Evolutionary conservation across 1,140 invertebrate species (phyloP).

Genomic region (Oryzaephilus surinamensis): DNA sequence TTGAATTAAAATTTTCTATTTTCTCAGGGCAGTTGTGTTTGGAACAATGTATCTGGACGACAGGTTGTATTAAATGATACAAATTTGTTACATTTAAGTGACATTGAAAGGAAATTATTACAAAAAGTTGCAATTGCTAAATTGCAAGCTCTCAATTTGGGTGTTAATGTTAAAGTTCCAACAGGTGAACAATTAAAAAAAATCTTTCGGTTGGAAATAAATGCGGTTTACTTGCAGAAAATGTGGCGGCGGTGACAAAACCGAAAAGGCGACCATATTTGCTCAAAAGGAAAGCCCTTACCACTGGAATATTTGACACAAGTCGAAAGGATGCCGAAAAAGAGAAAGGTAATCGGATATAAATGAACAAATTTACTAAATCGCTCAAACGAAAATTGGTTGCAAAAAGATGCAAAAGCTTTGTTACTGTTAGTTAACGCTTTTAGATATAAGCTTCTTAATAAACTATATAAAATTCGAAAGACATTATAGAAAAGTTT

Average conservation of each 20-base stretch:
- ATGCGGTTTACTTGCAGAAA: conserved; percentile 35
- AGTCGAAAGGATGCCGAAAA: conserved; percentile 57
- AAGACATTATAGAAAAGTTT: too few relatives aligned
- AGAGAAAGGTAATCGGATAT: too few relatives aligned
- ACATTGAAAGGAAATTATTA: conserved; percentile 69
- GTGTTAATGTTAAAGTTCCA: conserved; percentile 60
- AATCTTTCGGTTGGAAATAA: background rate
- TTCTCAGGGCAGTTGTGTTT: conserved; percentile 69
- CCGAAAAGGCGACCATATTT: conserved; percentile 65
- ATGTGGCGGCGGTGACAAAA: conserved; percentile 42
- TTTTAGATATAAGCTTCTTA: too few relatives aligned
- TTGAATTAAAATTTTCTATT: conserved; percentile 12
- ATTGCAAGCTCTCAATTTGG: conserved; percentile 76
- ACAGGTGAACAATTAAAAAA: conserved; percentile 32
- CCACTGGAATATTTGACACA: conserved; percentile 74
- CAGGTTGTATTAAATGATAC: conserved; percentile 62
- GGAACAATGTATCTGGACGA: conserved; percentile 67
- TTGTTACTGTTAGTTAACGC: too few relatives aligned
- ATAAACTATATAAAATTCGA: too few relatives aligned
- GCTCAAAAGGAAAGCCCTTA: conserved; percentile 71
- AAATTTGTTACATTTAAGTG: conserved; percentile 60
- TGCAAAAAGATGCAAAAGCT: too few relatives aligned
- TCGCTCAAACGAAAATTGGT: too few relatives aligned
- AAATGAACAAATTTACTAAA: too few relatives aligned
- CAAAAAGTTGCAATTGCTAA: conserved; percentile 78